Evolutionary conservation across 2,888 invertebrate genomes (phyloP).

Genomic region (Thelaira solivaga): DNA sequence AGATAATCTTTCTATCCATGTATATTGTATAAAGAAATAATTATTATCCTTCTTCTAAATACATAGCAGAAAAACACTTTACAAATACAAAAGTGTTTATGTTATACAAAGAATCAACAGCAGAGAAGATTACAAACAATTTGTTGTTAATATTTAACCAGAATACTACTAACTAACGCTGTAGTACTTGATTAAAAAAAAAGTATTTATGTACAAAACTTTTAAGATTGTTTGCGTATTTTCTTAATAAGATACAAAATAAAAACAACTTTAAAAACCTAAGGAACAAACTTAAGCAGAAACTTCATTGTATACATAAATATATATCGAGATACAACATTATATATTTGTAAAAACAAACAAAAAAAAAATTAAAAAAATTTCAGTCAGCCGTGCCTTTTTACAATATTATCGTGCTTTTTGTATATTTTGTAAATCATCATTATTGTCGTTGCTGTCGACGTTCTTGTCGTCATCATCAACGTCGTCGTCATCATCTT

Average conservation of each 20-base stretch:
- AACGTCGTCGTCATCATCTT: conserved; percentile 23
- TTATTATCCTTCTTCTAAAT: not conserved
- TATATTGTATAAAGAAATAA: not conserved
- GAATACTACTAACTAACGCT: conserved; percentile 11
- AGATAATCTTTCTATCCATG: not conserved
- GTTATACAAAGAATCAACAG: not conserved
- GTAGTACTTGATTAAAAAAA: conserved; percentile 40
- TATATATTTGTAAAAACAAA: conserved; percentile 32
- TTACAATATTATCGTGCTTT: conserved; percentile 61
- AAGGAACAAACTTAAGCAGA: conserved; percentile 7
- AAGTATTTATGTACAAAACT: conserved; percentile 66
- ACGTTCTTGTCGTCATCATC: conserved; percentile 14
- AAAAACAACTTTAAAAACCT: conserved; percentile 6
- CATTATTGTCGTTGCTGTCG: conserved; percentile 36
- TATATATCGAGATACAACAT: conserved; percentile 1
- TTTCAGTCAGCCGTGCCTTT: conserved; percentile 62
- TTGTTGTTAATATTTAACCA: conserved; percentile 14
- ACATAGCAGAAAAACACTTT: conserved; percentile 1
- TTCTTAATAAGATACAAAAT: not conserved
- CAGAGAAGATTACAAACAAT: not conserved
- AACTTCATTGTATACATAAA: conserved; percentile 30
- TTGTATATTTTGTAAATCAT: conserved; percentile 62
- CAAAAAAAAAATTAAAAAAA: conserved; percentile 37
- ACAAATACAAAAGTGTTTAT: conserved; percentile 21
- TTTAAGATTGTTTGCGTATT: conserved; percentile 17